phyloP scores from a whole-genome alignment of 1,140 invertebrate genomes.

The Idris sp. region DNA sequence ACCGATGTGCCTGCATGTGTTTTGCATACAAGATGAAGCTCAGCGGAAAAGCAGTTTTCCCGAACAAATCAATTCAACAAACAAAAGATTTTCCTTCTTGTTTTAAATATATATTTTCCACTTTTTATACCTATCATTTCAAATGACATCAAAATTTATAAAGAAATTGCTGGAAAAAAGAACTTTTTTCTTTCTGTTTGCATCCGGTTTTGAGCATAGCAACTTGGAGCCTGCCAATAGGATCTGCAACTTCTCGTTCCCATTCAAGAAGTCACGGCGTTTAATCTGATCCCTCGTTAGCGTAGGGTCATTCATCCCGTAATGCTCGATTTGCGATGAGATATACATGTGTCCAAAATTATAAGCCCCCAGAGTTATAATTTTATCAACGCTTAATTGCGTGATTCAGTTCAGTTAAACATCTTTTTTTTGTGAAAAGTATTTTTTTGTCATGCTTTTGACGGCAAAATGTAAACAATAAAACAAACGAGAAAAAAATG shows the following conservation, averaged over 20 bases:
- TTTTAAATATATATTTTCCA: too few relatives aligned
- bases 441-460: too few relatives aligned
- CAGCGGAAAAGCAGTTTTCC: slow-evolving; percentile 32
- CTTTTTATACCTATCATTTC: too few relatives aligned
- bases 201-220: slow-evolving; percentile 23
- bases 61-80: slow-evolving; percentile 47
- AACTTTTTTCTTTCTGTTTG: slow-evolving; percentile 3
- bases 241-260: slow-evolving; percentile 37
- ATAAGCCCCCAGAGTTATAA: too few relatives aligned
- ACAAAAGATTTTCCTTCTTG: too few relatives aligned
- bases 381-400: too few relatives aligned
- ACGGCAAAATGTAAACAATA: too few relatives aligned
- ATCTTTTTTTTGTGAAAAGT: too few relatives aligned
- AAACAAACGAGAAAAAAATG: too few relatives aligned
- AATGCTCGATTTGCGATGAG: slow-evolving; percentile 19
- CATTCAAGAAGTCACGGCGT: slow-evolving; percentile 49
- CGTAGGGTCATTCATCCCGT: slow-evolving; percentile 41
- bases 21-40: slow-evolving; percentile 56
- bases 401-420: too few relatives aligned
- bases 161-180: not conserved
- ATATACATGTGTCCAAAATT: slow-evolving; percentile 41
- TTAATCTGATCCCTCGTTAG: slow-evolving; percentile 53
- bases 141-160: too few relatives aligned
- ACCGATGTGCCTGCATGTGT: slow-evolving; percentile 46
- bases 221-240: slow-evolving; percentile 10